Evolutionary conservation across 2,113 vertebrate genomes (phyloP).

Genomic region (Sardina pilchardus): DNA sequence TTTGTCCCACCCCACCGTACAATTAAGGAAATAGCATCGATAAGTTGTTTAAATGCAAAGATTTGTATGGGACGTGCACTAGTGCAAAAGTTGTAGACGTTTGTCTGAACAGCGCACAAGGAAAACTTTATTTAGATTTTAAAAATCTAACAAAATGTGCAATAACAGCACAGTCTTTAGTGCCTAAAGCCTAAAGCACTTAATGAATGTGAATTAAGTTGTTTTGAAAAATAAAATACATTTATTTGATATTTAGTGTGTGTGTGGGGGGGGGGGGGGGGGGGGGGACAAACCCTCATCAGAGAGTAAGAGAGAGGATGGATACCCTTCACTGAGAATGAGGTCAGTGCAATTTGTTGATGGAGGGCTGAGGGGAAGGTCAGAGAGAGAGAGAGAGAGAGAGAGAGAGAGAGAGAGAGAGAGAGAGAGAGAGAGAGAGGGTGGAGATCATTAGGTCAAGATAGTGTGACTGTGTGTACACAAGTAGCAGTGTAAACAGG

Average conservation of each 20-base stretch:
- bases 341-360: not conserved
- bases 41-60: not conserved
- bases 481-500: slow-evolving; percentile 68
- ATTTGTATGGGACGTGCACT: too few species aligned
- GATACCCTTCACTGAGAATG: not conserved
- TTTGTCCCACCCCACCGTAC: not conserved
- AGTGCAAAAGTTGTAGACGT: too few species aligned
- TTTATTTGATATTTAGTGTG: too few species aligned
- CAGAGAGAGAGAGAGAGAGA: not conserved
- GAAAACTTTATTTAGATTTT: too few species aligned
- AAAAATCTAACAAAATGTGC: too few species aligned
- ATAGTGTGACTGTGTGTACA: slow-evolving; percentile 62
- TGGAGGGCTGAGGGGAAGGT: not conserved
- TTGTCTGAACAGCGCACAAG: too few species aligned
- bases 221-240: too few species aligned
- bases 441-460: slow-evolving; percentile 50
- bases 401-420: slow-evolving; percentile 29
- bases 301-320: not conserved
- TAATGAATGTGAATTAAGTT: too few species aligned
- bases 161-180: too few species aligned
- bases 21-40: not conserved
- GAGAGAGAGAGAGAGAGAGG: too few species aligned
- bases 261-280: too few species aligned
- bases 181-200: too few species aligned
- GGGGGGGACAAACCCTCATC: not conserved